These are phyloP conservation scores for Serrognathus titanus DNA, from an alignment of 2,888 invertebrate species.

Conservation along the genomic window DNA sequence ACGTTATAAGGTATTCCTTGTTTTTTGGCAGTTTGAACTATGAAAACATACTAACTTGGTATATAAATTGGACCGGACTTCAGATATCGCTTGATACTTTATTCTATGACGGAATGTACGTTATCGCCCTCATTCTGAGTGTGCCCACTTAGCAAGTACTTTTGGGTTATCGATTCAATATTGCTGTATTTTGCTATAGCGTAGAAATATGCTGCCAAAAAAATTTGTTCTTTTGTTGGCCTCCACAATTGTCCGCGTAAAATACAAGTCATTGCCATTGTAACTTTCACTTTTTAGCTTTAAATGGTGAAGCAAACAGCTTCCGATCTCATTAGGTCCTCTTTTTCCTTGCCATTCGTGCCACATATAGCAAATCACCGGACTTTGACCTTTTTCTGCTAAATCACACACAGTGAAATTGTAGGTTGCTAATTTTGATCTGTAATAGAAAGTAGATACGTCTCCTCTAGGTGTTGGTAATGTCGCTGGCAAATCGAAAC, in stretches of 20 bases:
- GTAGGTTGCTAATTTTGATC: constrained; percentile 19
- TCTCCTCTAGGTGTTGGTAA: constrained; percentile 24
- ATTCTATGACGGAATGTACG: constrained; percentile 17
- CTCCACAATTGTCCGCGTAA: constrained; percentile 29
- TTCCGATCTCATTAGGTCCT: constrained; percentile 28
- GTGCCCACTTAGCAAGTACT: constrained; percentile 18
- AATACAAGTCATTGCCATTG: not conserved
- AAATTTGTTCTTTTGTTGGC: constrained; percentile 30
- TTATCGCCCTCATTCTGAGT: constrained; percentile 11
- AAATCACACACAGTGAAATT: constrained; percentile 20
- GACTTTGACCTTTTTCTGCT: constrained; percentile 8
- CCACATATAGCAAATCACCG: constrained; percentile 27
- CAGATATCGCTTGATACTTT: constrained; percentile 14
- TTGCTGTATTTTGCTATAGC: constrained; percentile 18
- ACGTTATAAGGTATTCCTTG: constrained; percentile 15
- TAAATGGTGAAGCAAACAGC: constrained; percentile 21
- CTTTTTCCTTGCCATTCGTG: constrained; percentile 25
- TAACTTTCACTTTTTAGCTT: not conserved
- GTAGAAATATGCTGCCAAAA: constrained; percentile 24
- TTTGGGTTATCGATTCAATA: constrained; percentile 26
- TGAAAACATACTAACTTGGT: constrained; percentile 12
- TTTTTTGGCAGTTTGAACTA: constrained; percentile 21
- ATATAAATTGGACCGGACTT: constrained; percentile 21
- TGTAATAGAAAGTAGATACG: constrained; percentile 24
- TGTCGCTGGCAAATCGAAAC: constrained; percentile 23